Conservation (phyloP, 2,113 vertebrate species). For the Dipodomys spectabilis region DNA sequence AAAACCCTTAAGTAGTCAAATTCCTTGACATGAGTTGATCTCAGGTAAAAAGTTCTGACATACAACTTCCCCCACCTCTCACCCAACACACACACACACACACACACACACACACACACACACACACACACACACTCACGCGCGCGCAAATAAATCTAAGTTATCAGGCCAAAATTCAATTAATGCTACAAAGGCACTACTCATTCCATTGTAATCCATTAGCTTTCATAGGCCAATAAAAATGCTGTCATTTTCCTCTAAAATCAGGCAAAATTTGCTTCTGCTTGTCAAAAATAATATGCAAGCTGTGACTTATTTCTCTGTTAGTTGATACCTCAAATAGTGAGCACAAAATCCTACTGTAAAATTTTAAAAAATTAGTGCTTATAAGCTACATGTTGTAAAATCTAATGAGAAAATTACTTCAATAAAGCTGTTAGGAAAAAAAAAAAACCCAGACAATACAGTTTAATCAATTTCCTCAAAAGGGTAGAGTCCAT, state of each 20-base stretch:
- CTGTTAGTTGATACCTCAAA: background rate
- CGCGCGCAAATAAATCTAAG: background rate
- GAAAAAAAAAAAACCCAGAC: background rate
- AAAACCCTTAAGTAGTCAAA: conserved; percentile 26
- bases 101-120: too few species aligned
- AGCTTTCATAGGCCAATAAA: conserved; percentile 31
- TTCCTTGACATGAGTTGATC: background rate
- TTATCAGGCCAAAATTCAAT: conserved; percentile 36
- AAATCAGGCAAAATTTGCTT: conserved; percentile 24
- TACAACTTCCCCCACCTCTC: background rate
- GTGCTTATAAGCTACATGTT: conserved; percentile 26
- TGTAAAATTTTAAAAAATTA: conserved; percentile 8
- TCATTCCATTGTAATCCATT: background rate
- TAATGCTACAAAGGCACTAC: background rate
- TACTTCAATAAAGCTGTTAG: background rate
- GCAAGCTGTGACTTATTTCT: conserved; percentile 25
- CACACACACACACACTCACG: too few species aligned
- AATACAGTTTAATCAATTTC: conserved; percentile 3
- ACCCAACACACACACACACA: too few species aligned
- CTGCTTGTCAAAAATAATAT: conserved; percentile 27
- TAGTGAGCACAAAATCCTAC: conserved; percentile 31
- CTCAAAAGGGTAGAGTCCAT: background rate
- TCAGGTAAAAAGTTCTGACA: background rate
- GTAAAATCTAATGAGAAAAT: conserved; percentile 48
- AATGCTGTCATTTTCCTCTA: background rate